A percentile compares a stretch with the other conserved stretches of the same genome.
phyloP scores from a whole-genome alignment of 2,888 invertebrate genomes.

The Linnaemya tessellans region DNA sequence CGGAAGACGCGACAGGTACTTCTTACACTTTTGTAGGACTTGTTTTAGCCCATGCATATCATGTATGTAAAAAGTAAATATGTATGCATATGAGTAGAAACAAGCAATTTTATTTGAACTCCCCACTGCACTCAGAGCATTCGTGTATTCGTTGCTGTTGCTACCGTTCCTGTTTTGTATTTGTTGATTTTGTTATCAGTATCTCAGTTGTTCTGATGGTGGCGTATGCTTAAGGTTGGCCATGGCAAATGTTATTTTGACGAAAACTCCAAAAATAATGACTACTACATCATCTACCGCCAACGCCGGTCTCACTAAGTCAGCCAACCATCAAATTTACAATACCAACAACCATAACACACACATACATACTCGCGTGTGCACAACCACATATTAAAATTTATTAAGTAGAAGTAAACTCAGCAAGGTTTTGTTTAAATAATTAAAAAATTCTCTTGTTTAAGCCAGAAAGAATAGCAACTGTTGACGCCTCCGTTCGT shows the following conservation, averaged over 20 bases:
- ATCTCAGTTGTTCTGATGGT: constrained; percentile 31
- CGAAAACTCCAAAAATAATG: constrained; percentile 57
- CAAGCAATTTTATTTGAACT: background rate
- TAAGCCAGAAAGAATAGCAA: constrained; percentile 49
- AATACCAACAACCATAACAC: constrained; percentile 31
- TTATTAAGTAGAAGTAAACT: constrained; percentile 34
- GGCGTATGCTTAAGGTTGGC: constrained; percentile 49
- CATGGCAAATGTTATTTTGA: constrained; percentile 59
- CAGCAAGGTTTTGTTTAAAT: constrained; percentile 54
- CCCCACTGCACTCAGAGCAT: background rate
- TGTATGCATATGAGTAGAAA: no score
- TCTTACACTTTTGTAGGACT: no score
- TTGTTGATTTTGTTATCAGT: constrained; percentile 25
- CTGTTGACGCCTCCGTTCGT: constrained; percentile 61
- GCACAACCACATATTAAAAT: constrained; percentile 6
- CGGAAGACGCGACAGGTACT: no score
- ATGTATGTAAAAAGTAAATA: no score
- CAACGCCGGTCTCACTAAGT: constrained; percentile 71
- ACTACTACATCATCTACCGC: constrained; percentile 54
- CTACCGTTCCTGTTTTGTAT: background rate
- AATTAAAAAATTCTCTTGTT: constrained; percentile 58
- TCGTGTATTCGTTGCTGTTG: constrained; percentile 8
- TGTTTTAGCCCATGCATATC: no score
- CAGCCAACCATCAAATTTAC: constrained; percentile 64
- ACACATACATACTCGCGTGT: background rate